Percentiles rank a stretch among this genome's conserved stretches.
These are phyloP conservation scores for Dicranocentrus wangi DNA, from an alignment of 2,888 invertebrate genomes.

Conservation along the genomic window DNA sequence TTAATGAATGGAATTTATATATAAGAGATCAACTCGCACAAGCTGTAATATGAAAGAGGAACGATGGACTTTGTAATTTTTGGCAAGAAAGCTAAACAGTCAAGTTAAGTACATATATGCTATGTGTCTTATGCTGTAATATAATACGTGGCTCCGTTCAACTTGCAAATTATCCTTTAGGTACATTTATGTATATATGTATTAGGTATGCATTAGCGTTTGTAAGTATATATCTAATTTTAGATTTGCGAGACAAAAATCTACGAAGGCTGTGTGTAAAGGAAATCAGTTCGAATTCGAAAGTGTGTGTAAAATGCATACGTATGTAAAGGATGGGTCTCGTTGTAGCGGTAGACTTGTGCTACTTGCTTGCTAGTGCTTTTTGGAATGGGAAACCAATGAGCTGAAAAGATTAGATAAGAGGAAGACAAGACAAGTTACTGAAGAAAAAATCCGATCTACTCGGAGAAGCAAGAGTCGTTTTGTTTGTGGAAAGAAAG, in stretches of 20 bases:
- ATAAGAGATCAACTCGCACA: background rate
- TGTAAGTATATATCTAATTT: conserved; percentile 22
- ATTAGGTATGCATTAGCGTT: background rate
- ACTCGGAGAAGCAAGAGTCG: background rate
- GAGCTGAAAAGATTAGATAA: conserved; percentile 53
- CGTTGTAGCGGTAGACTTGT: no score
- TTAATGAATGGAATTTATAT: conserved; percentile 10
- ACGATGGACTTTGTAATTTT: background rate
- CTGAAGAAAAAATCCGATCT: conserved; percentile 15
- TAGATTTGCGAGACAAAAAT: conserved; percentile 15
- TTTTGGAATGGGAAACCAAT: conserved; percentile 46
- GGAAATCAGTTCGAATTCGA: background rate
- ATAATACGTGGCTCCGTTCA: background rate
- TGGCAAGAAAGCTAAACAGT: background rate
- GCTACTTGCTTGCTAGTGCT: background rate
- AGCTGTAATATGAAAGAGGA: background rate
- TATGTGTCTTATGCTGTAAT: background rate
- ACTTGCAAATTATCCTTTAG: conserved; percentile 8
- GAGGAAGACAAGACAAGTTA: background rate
- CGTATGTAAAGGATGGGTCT: no score
- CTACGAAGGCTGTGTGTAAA: background rate
- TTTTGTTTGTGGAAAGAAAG: background rate
- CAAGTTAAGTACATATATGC: background rate
- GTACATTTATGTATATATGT: background rate
- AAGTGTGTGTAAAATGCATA: no score